phyloP scores from a whole-genome alignment of 2,113 vertebrate genomes.

The Scalopus aquaticus region DNA sequence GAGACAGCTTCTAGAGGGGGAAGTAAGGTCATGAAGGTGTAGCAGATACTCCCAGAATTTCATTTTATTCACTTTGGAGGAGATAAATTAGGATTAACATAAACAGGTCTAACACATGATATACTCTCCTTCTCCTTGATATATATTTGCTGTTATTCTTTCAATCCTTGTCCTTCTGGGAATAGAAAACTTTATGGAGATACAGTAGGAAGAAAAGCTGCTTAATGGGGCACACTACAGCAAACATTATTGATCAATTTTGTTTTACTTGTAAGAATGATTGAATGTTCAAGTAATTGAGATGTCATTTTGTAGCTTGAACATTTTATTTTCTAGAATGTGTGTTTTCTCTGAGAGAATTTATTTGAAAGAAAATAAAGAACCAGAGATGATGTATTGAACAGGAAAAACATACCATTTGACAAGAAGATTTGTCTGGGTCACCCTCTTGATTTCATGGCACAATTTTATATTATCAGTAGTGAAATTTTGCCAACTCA shows the following conservation, averaged over 20 bases:
- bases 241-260: conserved; percentile 82
- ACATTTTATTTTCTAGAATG: conserved; percentile 80
- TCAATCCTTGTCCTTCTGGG: conserved; percentile 65
- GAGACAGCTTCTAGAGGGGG: not conserved
- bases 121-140: conserved; percentile 19
- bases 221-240: conserved; percentile 80
- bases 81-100: conserved; percentile 66
- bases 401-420: conserved; percentile 42
- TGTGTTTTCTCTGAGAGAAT: conserved; percentile 75
- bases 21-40: conserved; percentile 5
- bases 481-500: conserved; percentile 46
- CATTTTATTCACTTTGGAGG: conserved; percentile 22
- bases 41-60: not conserved
- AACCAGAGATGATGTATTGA: conserved; percentile 60
- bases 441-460: conserved; percentile 35
- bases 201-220: conserved; percentile 79
- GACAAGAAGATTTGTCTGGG: conserved; percentile 53
- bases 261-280: conserved; percentile 84
- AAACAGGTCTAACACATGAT: conserved; percentile 25
- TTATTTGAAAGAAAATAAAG: conserved; percentile 76
- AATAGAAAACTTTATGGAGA: conserved; percentile 81
- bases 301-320: conserved; percentile 82
- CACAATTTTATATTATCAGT: not conserved
- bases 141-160: conserved; percentile 62
- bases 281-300: conserved; percentile 84